Conservation (phyloP, 92 coral and sea anemone species). For the Blastomussa wellsi region DNA sequence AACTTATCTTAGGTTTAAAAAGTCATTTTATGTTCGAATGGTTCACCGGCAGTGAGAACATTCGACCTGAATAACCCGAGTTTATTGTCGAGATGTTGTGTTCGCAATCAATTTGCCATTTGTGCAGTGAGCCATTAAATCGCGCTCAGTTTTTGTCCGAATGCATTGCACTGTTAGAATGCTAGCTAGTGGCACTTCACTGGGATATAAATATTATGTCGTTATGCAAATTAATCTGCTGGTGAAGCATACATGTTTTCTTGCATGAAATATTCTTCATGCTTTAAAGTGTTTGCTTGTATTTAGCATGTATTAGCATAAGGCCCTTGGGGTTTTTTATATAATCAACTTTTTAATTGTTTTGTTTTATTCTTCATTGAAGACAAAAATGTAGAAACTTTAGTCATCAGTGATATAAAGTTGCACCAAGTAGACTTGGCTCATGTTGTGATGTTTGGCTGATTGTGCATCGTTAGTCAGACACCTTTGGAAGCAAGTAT, state of each 20-base stretch:
- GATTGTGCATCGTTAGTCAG: background rate
- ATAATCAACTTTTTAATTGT: background rate
- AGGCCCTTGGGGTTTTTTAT: background rate
- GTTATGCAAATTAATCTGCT: background rate
- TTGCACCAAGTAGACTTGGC: background rate
- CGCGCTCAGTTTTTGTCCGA: background rate
- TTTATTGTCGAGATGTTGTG: background rate
- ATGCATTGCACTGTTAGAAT: background rate
- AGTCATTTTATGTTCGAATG: background rate
- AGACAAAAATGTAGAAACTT: background rate
- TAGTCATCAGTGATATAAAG: background rate
- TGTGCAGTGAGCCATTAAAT: background rate
- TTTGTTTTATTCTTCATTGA: background rate
- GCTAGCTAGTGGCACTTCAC: too few species aligned
- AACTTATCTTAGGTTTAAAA: too few species aligned
- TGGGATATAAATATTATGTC: too few species aligned
- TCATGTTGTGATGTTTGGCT: background rate
- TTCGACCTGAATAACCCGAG: slow-evolving; percentile 13
- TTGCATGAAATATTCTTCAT: background rate
- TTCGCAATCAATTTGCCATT: slow-evolving; percentile 1
- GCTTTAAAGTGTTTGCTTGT: background rate
- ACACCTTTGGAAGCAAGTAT: background rate
- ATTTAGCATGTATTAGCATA: background rate
- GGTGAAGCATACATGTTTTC: background rate
- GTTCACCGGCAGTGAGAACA: background rate